Evolutionary conservation across 2,888 invertebrate species (phyloP), one percentile per base, ranked within the genome.

Genomic region (Phaedon cochleariae): DNA sequence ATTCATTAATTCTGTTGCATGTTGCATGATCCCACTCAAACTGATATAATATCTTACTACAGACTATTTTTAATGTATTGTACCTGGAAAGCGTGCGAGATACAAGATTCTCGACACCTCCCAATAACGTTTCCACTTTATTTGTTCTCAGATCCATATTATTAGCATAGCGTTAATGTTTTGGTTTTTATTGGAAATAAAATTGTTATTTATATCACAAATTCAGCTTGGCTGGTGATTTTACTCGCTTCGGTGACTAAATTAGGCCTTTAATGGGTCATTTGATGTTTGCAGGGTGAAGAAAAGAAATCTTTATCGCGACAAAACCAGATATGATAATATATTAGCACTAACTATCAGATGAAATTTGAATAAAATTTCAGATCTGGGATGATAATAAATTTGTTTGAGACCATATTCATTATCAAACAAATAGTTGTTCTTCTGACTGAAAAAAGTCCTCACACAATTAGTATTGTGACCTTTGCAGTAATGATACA

Each of bases 181-280:
- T 45, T n/a, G 26, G 57, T 57, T 57, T 57, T 57, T 57, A 57
- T 57, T 22, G 57, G 4, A 26, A 57, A 57, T 57, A 57, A 57
- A 57, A 57, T 45, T 26, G 45, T 26, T 26, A 57, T 57, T 57
- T 57, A 57, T 46, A 18, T 29, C 57, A 29, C 41, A 45, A 41
- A 57, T 57, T 57, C 46, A 22, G 17, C 26, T 22, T 17, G 57
- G 21, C 45, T 41, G 9, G 57, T 45, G 45, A 45, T 57, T 57
- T 45, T 17, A 57, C 45, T 45, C 12, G 18, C 45, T 57, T 17
- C 45, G 26, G 26, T 26, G 57, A 57, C 57, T 45, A 57, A 57
- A 57, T 57, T 57, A 57, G 57, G 17, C 21, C 22, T 45, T 15
- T 41, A 57, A 57, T 45, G 57, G 22, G 41, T 45, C 26, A 22